Evolutionary conservation across 2,113 vertebrate species (phyloP).

Genomic region (Leptobrachium ailaonicum): DNA sequence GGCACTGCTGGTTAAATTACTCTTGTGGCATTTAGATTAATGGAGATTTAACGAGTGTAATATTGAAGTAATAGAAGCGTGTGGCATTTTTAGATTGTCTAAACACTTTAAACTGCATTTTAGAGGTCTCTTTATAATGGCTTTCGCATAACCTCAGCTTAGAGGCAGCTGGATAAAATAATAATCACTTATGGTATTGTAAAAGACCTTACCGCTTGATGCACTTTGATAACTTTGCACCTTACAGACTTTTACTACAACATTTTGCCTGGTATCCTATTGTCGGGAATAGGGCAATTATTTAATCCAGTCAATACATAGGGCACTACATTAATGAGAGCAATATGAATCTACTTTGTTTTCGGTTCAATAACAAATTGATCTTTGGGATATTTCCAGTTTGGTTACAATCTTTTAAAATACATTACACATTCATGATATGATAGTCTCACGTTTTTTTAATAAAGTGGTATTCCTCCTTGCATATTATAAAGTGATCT

Average conservation of each 20-base stretch:
- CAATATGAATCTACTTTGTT: conserved; percentile 9
- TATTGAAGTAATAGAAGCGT: conserved; percentile 21
- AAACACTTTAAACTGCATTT: conserved; percentile 12
- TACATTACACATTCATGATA: conserved; percentile 1
- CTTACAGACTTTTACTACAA: background rate
- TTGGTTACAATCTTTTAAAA: background rate
- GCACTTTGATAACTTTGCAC: conserved; percentile 7
- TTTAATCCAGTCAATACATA: conserved; percentile 18
- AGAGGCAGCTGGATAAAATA: background rate
- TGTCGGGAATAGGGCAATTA: conserved; percentile 25
- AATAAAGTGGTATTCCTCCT: background rate
- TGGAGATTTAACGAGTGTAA: background rate
- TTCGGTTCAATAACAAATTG: background rate
- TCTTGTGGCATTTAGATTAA: conserved; percentile 1
- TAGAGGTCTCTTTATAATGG: conserved; percentile 16
- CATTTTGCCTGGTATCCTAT: background rate
- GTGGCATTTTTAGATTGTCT: background rate
- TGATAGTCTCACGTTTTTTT: background rate
- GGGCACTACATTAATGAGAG: conserved; percentile 25
- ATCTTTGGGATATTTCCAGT: conserved; percentile 23
- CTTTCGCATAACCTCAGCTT: background rate
- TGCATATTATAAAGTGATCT: background rate
- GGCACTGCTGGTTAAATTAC: conserved; percentile 13
- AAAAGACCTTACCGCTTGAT: background rate
- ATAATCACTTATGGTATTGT: background rate